A percentile compares a stretch with the other conserved stretches of the same genome.
Conservation (phyloP, 2,113 vertebrate species). For the Erinaceus europaeus region DNA sequence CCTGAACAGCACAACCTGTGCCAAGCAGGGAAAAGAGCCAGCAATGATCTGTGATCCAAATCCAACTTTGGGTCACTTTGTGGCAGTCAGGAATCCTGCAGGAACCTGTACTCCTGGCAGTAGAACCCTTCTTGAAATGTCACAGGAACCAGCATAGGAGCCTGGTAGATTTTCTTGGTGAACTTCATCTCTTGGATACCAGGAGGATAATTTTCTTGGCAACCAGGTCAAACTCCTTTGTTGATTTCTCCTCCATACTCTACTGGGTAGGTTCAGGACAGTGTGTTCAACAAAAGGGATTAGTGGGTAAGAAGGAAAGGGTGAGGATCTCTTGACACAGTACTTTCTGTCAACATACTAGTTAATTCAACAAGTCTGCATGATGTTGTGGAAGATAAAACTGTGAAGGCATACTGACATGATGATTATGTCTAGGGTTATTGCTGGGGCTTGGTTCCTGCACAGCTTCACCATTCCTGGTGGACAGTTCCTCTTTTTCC, state of each 20-base stretch:
- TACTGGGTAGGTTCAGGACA: background rate
- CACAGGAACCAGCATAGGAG: fast-evolving
- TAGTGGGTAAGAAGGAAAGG: background rate
- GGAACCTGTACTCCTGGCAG: background rate
- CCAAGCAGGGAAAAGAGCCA: background rate
- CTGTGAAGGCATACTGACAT: background rate
- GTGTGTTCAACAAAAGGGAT: background rate
- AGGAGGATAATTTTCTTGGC: background rate
- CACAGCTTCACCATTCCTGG: no score
- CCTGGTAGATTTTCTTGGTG: background rate
- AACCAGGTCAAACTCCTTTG: background rate
- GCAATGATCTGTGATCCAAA: background rate
- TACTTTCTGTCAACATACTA: background rate
- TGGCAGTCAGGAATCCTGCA: background rate
- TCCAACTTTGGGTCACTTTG: background rate
- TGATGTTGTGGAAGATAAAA: background rate
- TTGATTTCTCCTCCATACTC: background rate
- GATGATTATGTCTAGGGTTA: no score
- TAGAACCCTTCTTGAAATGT: background rate
- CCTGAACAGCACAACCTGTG: background rate
- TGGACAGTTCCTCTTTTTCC: no score
- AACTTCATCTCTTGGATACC: background rate
- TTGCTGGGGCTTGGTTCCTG: no score
- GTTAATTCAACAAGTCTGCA: background rate
- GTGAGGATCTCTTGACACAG: background rate